Evolutionary conservation across 2,797 vertebrate species (phyloP), one percentile per base, ranked within the genome.

Genomic region (Lacerta agilis): DNA sequence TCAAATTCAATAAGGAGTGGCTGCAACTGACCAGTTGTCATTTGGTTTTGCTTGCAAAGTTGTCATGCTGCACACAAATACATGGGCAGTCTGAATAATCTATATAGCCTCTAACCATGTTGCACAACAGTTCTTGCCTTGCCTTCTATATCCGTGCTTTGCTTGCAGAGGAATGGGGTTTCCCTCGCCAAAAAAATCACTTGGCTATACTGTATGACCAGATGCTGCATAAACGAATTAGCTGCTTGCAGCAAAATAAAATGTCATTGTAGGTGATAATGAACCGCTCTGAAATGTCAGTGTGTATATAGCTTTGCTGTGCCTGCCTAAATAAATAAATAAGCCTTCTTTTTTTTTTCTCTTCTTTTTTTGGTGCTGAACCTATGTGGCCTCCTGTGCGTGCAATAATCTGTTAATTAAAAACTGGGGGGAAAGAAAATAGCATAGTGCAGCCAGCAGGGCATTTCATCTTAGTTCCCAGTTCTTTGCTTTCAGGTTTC

Each of bases 401-500:
- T 76, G 49, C 87, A 87, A 88, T 86, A 88, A 82, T 90, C 87
- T 91, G 5, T 85, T 92, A 92, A 94, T 94, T 93, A 90, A 92
- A 84, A 0, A 29, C 88, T 77, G 85, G 75, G 11, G 38, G 23
- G 23, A 2, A 10, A 87, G 89, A 90, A 93, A 93, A 87, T 88
- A 82, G 93, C 88, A 86, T 87, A 67, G 87, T 88, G 91, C 88
- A 91, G 92, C 90, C 92, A 93, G 89, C 87, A 91, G 92, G 90
- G 86, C 85, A 85, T 93, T 95, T 90, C 85, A 83, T 94, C 92
- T 83, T 73, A 67, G 17, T 89, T 90, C 86, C 55, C 81, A 55
- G 73, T 91, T 89, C 90, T 87, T 88, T 89, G 79, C 73, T 78
- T 91, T 89, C 66, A 29, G 61, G 90, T 92, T 93, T 90, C 89